Conservation (phyloP, 2,113 vertebrate species). For the Sander vitreus region DNA sequence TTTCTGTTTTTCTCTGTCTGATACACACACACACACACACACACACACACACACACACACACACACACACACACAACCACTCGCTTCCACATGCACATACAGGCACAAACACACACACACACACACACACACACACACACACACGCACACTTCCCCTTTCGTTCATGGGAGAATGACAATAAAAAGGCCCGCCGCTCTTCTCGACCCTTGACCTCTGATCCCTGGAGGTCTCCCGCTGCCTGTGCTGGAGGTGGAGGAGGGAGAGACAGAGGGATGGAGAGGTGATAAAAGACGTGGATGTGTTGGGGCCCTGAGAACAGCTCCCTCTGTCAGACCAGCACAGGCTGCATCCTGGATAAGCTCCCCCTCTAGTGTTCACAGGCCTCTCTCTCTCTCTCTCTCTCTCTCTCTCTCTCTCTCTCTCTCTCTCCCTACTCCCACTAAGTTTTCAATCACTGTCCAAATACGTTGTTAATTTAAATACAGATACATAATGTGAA, state of each 20-base stretch:
- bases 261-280: slow-evolving; percentile 69
- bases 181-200: slow-evolving; percentile 86
- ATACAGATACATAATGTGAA: background rate
- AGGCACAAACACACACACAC: background rate
- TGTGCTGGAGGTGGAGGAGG: slow-evolving; percentile 84
- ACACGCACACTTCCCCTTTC: slow-evolving; percentile 63
- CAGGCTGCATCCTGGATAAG: slow-evolving; percentile 90
- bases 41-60: background rate
- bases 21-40: slow-evolving; percentile 10
- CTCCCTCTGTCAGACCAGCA: slow-evolving; percentile 80
- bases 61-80: slow-evolving; percentile 6
- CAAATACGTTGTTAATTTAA: background rate
- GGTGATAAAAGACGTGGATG: slow-evolving; percentile 69
- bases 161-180: slow-evolving; percentile 80
- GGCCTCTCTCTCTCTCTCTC: slow-evolving; percentile 82
- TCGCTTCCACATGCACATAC: background rate
- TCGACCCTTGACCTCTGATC: slow-evolving; percentile 91
- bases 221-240: slow-evolving; percentile 82
- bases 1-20: slow-evolving; percentile 14
- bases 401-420: slow-evolving; percentile 71
- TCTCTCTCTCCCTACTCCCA: slow-evolving; percentile 1
- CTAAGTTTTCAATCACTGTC: slow-evolving; percentile 38
- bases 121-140: slow-evolving; percentile 16
- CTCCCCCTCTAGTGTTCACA: slow-evolving; percentile 99
- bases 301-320: slow-evolving; percentile 84